Evolutionary conservation across 2,888 invertebrate species (phyloP), one percentile per base, ranked within the genome.

Genomic region (Liopterus haemorrhoidalis): DNA sequence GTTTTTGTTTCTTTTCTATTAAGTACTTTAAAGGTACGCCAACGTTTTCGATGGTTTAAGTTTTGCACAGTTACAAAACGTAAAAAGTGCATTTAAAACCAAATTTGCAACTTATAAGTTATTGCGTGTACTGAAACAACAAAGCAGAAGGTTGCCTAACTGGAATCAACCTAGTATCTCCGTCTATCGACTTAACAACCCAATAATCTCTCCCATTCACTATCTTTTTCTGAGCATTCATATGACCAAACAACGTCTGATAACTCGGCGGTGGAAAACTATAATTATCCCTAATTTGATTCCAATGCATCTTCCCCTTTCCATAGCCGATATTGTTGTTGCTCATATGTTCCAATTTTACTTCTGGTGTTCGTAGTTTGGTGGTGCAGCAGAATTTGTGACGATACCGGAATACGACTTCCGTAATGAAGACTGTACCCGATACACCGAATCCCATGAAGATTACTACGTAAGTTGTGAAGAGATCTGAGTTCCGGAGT

Each of bases 201-300:
- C 81, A 81, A 64, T 87, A 88, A 58, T 85, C 82, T 35, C 85
- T 72, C 0, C 87, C 88, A 56, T 88, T 87, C 24, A 88, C 78
- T 3, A 75, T 70, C 56, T 74, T 72, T 46, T 69, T 73, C 12
- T 72, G 71, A 0, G 72, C 70, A 2, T 67, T 58, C 49, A 41
- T 57, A 65, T 41, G 66, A 67, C 5, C 66, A 50, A 76, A 78
- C 2, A 79, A 63, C 0, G 76, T 73, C 16, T 81, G 78, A 63
- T 84, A 84, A 0, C 82, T 74, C 1, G 84, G 84, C 1, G 83
- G 84, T 1, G 75, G 75, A 4, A 64, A 59, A 35, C 38, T 48
- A 6, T 43, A 41, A 19, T 41, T 42, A 37, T 37, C 45, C 5
- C 41, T 41, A 24, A n/a, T 47, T 43, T 24, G 14, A 25, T 45